A percentile compares a stretch with the other conserved stretches of the same genome.
These are phyloP conservation scores for Rhimphoctona megacephalus DNA, from an alignment of 2,888 invertebrate species.

Conservation along the genomic window DNA sequence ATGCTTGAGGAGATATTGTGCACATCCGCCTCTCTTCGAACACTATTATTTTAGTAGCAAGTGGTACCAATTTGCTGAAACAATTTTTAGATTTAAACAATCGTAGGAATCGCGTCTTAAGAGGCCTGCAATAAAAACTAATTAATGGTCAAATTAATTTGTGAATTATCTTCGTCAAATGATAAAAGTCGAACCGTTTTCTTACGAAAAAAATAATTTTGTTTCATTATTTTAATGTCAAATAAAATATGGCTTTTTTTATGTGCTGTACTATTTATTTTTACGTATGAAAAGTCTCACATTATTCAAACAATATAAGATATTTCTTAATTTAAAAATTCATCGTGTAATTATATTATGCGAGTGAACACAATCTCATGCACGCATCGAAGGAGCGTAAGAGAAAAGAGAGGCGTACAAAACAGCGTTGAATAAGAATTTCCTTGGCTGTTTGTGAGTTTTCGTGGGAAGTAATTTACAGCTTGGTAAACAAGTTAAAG, in stretches of 20 bases:
- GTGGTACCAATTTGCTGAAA: too few species aligned
- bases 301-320: background rate
- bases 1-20: background rate
- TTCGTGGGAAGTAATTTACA: slow-evolving; percentile 61
- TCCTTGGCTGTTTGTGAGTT: slow-evolving; percentile 16
- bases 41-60: too few species aligned
- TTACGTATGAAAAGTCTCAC: background rate
- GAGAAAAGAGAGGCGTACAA: background rate
- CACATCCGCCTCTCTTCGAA: too few species aligned
- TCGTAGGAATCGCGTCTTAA: background rate
- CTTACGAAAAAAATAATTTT: background rate
- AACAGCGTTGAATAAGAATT: slow-evolving; percentile 19
- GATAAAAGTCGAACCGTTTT: background rate
- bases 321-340: slow-evolving; percentile 3
- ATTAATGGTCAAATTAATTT: background rate
- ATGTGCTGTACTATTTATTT: background rate
- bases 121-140: background rate
- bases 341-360: slow-evolving; percentile 19
- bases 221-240: background rate
- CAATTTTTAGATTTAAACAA: background rate
- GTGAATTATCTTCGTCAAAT: too few species aligned
- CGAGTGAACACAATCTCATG: slow-evolving; percentile 1
- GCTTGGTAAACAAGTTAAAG: slow-evolving; percentile 58
- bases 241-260: too few species aligned
- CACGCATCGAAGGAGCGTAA: background rate